Evolutionary conservation across 2,797 vertebrate species (phyloP), one percentile per base, ranked within the genome.

Genomic region (Uromys caudimaculatus): DNA sequence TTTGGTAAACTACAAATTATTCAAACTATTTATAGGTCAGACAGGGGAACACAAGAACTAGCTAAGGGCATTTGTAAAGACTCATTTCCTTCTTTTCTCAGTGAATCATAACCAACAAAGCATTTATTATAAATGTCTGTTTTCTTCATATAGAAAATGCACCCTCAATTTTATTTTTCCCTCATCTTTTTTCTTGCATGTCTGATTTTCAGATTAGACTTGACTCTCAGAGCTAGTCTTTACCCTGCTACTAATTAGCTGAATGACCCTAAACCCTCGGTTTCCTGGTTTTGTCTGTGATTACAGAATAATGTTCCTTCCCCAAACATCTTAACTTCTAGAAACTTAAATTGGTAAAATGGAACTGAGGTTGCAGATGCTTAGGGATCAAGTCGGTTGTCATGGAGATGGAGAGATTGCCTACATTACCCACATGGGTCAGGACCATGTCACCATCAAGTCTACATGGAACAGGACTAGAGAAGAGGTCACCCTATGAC

Each of bases 1-100:
- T 95, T 86, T 93, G 54, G 76, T 89, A 69, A 96, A 93, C 69
- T 89, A 47, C 52, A 76, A 95, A 95, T 96, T 97, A 89, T 83
- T 69, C 67, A 52, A 97, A 89, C 27, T n/a, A 93, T 92, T 92
- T 83, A 76, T 29, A 90, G 38, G 73, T 95, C 84, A 96, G 84
- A 58, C 76, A 58, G 50, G 29, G 50, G 67, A 89, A 76, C n/a
- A 85, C 94, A 76, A 56, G 79, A 96, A 83, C 50, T 27, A 32
- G 52, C 32, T 94, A 91, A 83, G 41, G 47, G 14, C n/a, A 64
- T 78, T 62, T 54, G 29, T 95, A 82, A 89, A 38, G 6, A 29
- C 56, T 93, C 47, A 90, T 19, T 24, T 81, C 89, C 75, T 50
- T 92, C 32, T 64, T 79, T 86, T 83, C 91, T 91, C 32, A 10